phyloP scores from a whole-genome alignment of 1,140 invertebrate species.

The Leptopilina boulardi region DNA sequence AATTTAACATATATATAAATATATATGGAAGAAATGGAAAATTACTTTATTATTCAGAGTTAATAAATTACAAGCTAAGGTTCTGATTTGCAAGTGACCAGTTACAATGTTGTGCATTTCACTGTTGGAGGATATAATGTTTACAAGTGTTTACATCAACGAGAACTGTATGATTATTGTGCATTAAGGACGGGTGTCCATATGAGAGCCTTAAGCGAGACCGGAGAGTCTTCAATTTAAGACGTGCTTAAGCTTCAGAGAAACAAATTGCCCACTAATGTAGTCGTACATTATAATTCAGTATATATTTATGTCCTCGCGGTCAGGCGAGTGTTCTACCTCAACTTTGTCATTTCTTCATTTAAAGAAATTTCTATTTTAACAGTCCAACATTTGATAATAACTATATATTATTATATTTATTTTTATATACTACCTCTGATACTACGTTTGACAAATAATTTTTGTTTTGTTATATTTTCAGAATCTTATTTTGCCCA shows the following conservation, averaged over 20 bases:
- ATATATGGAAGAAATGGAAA: background rate
- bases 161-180: conserved; percentile 15
- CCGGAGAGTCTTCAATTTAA: conserved; percentile 22
- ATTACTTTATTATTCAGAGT: background rate
- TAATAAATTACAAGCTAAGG: background rate
- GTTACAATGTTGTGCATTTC: background rate
- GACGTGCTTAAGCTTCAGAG: background rate
- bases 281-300: conserved; percentile 20
- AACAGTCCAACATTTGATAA: background rate
- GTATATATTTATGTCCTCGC: background rate
- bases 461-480: too few species aligned
- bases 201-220: conserved; percentile 10
- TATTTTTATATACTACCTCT: too few species aligned
- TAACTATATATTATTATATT: background rate
- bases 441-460: too few species aligned
- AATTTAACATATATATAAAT: too few species aligned
- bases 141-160: conserved; percentile 27
- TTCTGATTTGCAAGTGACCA: background rate
- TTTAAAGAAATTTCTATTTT: background rate
- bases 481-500: too few species aligned
- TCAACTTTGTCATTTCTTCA: conserved; percentile 13
- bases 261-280: conserved; percentile 29
- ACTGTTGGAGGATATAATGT: background rate
- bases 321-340: background rate
- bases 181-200: conserved; percentile 18